Conservation (phyloP, 2,797 vertebrate species). For the Novumbra hubbsi region DNA sequence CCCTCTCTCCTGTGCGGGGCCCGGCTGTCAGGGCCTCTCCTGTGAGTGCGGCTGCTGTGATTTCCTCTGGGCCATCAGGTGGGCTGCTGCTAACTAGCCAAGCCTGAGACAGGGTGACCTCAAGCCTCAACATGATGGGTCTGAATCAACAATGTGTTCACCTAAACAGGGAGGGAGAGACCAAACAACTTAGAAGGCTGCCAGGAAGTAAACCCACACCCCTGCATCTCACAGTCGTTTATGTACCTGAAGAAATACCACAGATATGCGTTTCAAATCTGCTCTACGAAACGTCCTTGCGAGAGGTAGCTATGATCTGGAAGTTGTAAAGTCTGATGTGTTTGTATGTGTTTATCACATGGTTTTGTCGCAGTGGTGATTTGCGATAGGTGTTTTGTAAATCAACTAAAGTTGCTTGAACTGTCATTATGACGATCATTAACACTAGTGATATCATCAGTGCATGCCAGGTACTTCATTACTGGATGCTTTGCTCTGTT, state of each 20-base stretch:
- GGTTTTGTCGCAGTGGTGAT: conserved; percentile 63
- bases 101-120: conserved; percentile 85
- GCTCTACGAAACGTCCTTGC: conserved; percentile 36
- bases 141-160: conserved; percentile 84
- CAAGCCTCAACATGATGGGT: conserved; percentile 82
- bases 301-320: conserved; percentile 49
- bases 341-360: conserved; percentile 57
- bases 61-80: conserved; percentile 84
- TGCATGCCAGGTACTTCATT: conserved; percentile 76
- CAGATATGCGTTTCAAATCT: conserved; percentile 61
- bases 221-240: conserved; percentile 68
- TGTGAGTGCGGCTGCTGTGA: conserved; percentile 79
- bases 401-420: conserved; percentile 72
- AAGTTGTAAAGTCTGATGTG: conserved; percentile 54
- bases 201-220: conserved; percentile 61
- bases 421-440: conserved; percentile 79
- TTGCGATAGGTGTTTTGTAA: conserved; percentile 70
- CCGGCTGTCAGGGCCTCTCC: conserved; percentile 80
- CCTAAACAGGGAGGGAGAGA: conserved; percentile 77
- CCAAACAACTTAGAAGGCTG: conserved; percentile 77
- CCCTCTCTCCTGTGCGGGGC: conserved; percentile 63
- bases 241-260: conserved; percentile 53
- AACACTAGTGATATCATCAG: conserved; percentile 77
- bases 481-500: conserved; percentile 68
- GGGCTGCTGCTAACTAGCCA: conserved; percentile 85